Evolutionary conservation across 2,888 invertebrate genomes (phyloP), one percentile per base, ranked within the genome.

Genomic region (Sesia bembeciformis): DNA sequence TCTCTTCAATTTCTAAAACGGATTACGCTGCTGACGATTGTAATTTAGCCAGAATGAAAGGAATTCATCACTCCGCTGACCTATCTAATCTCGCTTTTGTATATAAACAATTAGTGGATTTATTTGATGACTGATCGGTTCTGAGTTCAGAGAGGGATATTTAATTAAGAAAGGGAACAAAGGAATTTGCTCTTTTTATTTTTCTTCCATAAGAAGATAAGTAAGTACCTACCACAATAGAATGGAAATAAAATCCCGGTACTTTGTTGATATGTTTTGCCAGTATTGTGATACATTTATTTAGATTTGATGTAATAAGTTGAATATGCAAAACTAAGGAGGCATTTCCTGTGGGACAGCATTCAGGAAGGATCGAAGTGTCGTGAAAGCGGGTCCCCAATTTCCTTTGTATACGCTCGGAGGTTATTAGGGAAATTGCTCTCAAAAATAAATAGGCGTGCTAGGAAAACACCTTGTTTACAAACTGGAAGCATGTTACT

Each of bases 361-460:
- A 70, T 68, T 69, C 68, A 63, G 62, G 63, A 68, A 73, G 67
- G 68, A 74, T 71, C 69, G 70, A 70, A 75, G 68, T 75, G 69
- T 72, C 67, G 69, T 74, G 66, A 68, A 70, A 61, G 64, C 63
- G 66, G 65, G 72, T 74, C 72, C 65, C 72, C 74, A 76, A 76
- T 80, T 80, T 80, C 74, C 75, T 74, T 70, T 70, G 63, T 70
- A 74, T 72, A 67, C 67, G 70, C 71, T 67, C 59, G 62, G 68
- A 72, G 72, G 74, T 75, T 78, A 75, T 75, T 76, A 75, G 66
- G 76, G 72, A 78, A 77, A 79, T 79, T 76, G 72, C 68, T 68
- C 65, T 67, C 62, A 70, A 76, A 65, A 76, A 76, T 76, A 77
- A 79, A 74, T 73, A 73, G 69, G 65, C 63, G 61, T 61, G 58